Conservation (phyloP, 2,888 invertebrate species). For the Nasonovia ribisnigri region DNA sequence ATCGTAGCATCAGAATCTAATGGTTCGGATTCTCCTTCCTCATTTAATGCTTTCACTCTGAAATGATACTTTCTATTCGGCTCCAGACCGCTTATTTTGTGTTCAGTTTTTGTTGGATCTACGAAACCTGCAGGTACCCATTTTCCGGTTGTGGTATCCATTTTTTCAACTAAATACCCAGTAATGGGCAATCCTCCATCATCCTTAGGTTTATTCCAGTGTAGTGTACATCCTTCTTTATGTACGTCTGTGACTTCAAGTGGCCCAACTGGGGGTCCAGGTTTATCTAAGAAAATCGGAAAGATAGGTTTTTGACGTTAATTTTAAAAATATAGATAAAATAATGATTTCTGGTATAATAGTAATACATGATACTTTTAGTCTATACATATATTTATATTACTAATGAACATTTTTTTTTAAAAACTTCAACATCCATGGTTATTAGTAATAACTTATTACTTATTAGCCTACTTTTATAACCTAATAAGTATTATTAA, state of each 20-base stretch:
- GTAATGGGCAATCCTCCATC: constrained; percentile 94
- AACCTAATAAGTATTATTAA: neutral
- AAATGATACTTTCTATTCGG: constrained; percentile 97
- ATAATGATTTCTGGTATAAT: neutral
- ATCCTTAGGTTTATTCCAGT: constrained; percentile 96
- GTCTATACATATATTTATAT: too few relatives aligned
- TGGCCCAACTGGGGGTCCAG: constrained; percentile 91
- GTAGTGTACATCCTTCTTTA: constrained; percentile 92
- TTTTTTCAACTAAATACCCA: constrained; percentile 93
- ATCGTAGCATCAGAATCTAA: constrained; percentile 89
- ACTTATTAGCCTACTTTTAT: too few relatives aligned
- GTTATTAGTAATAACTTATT: too few relatives aligned
- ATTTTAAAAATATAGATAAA: neutral
- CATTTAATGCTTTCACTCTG: constrained; percentile 96
- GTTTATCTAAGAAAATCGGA: constrained; percentile 77
- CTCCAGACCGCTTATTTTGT: constrained; percentile 89
- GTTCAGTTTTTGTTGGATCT: constrained; percentile 85
- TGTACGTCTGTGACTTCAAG: constrained; percentile 91
- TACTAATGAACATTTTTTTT: too few relatives aligned
- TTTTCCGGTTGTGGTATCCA: constrained; percentile 88
- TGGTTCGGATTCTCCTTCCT: constrained; percentile 97
- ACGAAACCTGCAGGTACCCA: constrained; percentile 90
- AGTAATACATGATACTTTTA: too few relatives aligned
- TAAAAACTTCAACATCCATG: too few relatives aligned
- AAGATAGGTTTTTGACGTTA: neutral